phyloP scores from a whole-genome alignment of 2,888 invertebrate species.

The Hirtodrosophila histrioides region DNA sequence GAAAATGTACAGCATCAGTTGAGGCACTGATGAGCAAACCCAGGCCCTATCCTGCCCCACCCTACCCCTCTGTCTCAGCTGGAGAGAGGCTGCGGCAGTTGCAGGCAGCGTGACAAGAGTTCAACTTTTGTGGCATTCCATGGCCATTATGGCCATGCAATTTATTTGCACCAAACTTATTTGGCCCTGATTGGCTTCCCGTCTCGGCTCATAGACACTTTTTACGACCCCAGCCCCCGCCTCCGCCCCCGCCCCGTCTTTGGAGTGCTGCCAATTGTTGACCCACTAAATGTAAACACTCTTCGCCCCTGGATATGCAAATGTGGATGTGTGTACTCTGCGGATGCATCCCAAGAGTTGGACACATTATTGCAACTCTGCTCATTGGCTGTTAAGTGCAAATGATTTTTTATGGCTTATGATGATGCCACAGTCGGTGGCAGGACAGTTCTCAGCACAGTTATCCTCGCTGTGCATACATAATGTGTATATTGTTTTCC shows the following conservation, averaged over 20 bases:
- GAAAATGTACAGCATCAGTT: conserved; percentile 66
- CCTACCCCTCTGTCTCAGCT: background rate
- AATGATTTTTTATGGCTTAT: conserved; percentile 43
- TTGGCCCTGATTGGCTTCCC: conserved; percentile 61
- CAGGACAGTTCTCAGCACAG: conserved; percentile 28
- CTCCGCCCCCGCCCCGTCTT: too few species aligned
- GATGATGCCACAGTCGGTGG: conserved; percentile 30
- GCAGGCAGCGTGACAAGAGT: conserved; percentile 19
- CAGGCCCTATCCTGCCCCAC: too few species aligned
- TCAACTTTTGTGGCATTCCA: conserved; percentile 23
- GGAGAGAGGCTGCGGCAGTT: conserved; percentile 14
- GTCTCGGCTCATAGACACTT: conserved; percentile 43
- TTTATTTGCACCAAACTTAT: conserved; percentile 76
- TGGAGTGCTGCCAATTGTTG: conserved; percentile 54
- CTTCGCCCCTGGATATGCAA: conserved; percentile 22
- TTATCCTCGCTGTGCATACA: conserved; percentile 14
- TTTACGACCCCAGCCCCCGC: conserved; percentile 23
- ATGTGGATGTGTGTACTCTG: conserved; percentile 5
- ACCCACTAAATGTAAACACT: conserved; percentile 13
- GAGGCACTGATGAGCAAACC: conserved; percentile 42
- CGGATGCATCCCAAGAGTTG: conserved; percentile 11
- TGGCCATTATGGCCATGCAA: conserved; percentile 60
- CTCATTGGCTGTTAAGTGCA: conserved; percentile 65
- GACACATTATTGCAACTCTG: conserved; percentile 31
- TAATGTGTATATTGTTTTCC: conserved; percentile 26